phyloP scores from a whole-genome alignment of 2,888 invertebrate species.

The Neuroscelio doddi region DNA sequence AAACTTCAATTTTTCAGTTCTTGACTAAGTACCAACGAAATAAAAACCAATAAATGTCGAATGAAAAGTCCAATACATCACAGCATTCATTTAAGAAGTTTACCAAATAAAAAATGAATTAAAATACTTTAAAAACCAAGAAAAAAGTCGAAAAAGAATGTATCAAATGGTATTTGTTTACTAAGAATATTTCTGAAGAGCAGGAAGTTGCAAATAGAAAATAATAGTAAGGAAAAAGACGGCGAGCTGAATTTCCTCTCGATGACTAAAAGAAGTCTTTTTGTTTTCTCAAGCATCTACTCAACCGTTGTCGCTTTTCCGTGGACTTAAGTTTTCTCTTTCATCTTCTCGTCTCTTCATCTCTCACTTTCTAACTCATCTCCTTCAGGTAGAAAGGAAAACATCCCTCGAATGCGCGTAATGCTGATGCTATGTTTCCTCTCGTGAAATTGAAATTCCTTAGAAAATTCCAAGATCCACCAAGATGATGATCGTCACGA shows the following conservation, averaged over 20 bases:
- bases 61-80: background rate
- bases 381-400: constrained; percentile 15
- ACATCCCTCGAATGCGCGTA: constrained; percentile 10
- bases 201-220: constrained; percentile 12
- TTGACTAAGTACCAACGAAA: constrained; percentile 25
- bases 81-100: background rate
- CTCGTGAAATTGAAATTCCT: constrained; percentile 20
- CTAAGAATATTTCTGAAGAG: constrained; percentile 16
- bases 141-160: no score
- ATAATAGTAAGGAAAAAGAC: constrained; percentile 5
- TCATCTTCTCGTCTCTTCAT: constrained; percentile 17
- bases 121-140: no score
- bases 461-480: constrained; percentile 9
- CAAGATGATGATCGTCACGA: no score
- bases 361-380: background rate
- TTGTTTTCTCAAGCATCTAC: constrained; percentile 35
- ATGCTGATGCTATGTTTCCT: constrained; percentile 11
- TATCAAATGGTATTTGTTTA: no score
- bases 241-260: constrained; percentile 9
- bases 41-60: constrained; percentile 7
- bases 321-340: constrained; percentile 23
- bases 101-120: no score
- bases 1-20: constrained; percentile 22
- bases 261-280: constrained; percentile 26
- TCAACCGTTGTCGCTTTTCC: constrained; percentile 29